Evolutionary conservation across 1,140 invertebrate genomes (phyloP).

Genomic region (Hesperophylax magnus): DNA sequence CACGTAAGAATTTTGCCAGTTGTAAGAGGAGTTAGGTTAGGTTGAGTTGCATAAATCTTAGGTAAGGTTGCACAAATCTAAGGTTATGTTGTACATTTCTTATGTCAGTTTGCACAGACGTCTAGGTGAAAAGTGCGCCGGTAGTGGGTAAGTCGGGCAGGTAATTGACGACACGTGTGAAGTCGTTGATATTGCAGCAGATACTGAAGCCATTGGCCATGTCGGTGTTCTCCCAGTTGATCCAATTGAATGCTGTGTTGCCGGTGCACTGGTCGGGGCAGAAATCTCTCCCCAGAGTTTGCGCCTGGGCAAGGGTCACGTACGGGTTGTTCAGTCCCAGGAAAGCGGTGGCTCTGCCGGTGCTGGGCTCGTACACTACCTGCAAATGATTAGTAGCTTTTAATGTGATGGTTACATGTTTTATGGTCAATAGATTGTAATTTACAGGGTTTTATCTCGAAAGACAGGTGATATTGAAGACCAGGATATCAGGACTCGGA

Average conservation of each 20-base stretch:
- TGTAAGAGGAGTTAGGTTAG: too few relatives aligned
- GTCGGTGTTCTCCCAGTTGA: slow-evolving; percentile 66
- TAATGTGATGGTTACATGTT: too few relatives aligned
- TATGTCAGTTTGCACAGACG: too few relatives aligned
- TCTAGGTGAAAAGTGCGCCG: too few relatives aligned
- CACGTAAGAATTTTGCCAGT: too few relatives aligned
- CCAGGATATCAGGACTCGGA: too few relatives aligned
- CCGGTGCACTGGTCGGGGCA: slow-evolving; percentile 71
- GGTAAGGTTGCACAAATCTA: too few relatives aligned
- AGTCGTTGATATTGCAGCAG: slow-evolving; percentile 75
- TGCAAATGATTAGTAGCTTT: slow-evolving; percentile 55
- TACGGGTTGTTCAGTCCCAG: slow-evolving; percentile 78
- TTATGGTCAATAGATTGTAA: too few relatives aligned
- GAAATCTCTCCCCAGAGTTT: slow-evolving; percentile 68
- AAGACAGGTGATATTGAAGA: too few relatives aligned
- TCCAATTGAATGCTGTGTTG: slow-evolving; percentile 72
- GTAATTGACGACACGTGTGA: slow-evolving; percentile 70
- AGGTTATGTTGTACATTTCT: too few relatives aligned
- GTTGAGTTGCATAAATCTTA: too few relatives aligned
- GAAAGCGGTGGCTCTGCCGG: slow-evolving; percentile 71
- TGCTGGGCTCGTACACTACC: slow-evolving; percentile 71
- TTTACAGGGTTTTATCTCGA: too few relatives aligned
- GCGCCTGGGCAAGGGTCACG: slow-evolving; percentile 62
- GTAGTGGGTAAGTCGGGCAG: slow-evolving; percentile 61
- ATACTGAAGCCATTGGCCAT: slow-evolving; percentile 75